Conservation (phyloP, 2,797 vertebrate genomes). For the Myotis myotis region DNA sequence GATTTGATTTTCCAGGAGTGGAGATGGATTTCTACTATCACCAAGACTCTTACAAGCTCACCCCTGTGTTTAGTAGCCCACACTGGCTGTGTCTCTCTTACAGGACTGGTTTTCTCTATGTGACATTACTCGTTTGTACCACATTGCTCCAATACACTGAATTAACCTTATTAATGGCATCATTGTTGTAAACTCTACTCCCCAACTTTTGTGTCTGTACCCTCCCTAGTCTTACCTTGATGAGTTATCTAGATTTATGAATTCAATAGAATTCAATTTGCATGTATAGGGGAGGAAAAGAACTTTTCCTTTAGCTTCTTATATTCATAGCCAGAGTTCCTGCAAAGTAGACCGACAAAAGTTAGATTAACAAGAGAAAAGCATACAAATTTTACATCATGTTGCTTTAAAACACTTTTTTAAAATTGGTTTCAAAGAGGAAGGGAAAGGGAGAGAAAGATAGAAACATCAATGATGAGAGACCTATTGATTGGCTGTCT, state of each 20-base stretch:
- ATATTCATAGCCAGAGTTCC: not conserved
- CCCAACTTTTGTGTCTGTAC: not conserved
- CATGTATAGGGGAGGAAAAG: not conserved
- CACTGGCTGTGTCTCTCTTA: not conserved
- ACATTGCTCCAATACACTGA: not conserved
- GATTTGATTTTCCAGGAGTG: not conserved
- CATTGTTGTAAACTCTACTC: not conserved
- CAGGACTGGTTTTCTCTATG: not conserved
- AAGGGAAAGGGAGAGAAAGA: too few species aligned
- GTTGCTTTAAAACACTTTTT: too few species aligned
- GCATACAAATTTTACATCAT: not conserved
- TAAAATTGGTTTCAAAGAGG: too few species aligned
- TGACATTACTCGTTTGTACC: not conserved
- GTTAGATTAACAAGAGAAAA: not conserved
- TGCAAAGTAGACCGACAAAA: not conserved
- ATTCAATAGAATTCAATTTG: not conserved
- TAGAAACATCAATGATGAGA: too few species aligned
- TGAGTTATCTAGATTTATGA: not conserved
- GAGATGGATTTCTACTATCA: not conserved
- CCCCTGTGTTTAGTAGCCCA: not conserved
- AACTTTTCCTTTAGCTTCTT: not conserved
- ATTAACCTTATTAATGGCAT: not conserved
- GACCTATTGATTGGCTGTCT: too few species aligned
- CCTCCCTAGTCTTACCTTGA: not conserved
- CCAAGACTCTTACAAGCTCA: not conserved